These are phyloP conservation scores for Macrochelys suwanniensis DNA, from an alignment of 2,797 vertebrate genomes.

Conservation along the genomic window DNA sequence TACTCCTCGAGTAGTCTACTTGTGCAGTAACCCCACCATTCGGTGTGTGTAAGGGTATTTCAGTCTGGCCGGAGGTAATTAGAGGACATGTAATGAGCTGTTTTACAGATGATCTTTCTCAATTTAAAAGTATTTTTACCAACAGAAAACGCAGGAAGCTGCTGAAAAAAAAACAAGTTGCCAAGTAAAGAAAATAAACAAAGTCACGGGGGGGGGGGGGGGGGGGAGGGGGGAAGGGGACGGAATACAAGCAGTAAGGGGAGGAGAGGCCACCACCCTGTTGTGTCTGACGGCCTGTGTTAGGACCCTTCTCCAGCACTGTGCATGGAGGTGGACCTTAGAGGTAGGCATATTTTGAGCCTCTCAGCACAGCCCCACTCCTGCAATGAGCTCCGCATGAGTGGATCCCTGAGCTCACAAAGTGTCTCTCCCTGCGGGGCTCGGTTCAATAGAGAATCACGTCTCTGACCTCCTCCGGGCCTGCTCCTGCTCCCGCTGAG, in stretches of 20 bases:
- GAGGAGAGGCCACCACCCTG: not conserved
- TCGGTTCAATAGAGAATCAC: not conserved
- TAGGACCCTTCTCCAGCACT: no score
- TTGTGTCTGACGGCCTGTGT: not conserved
- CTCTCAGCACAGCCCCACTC: not conserved
- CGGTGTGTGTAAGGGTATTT: no score
- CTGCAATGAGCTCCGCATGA: rapidly evolving
- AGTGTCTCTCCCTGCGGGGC: not conserved
- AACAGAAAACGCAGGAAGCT: not conserved
- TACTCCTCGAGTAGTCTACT: no score
- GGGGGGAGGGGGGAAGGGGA: no score
- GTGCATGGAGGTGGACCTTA: no score
- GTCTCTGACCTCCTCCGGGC: no score
- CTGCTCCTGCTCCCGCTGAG: no score
- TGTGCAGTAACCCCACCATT: no score
- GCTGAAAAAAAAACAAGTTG: not conserved
- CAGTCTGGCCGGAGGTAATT: no score
- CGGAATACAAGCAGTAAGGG: not conserved
- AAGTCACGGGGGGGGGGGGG: not conserved
- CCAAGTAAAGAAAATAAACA: not conserved
- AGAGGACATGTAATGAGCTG: not conserved
- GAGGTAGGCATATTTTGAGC: no score
- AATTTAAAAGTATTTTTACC: not conserved
- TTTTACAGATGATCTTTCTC: not conserved
- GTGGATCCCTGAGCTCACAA: not conserved